Percentiles rank a stretch among this genome's conserved stretches.
Evolutionary conservation across 2,113 vertebrate species (phyloP).

Genomic region (Dunckerocampus dactyliophorus): DNA sequence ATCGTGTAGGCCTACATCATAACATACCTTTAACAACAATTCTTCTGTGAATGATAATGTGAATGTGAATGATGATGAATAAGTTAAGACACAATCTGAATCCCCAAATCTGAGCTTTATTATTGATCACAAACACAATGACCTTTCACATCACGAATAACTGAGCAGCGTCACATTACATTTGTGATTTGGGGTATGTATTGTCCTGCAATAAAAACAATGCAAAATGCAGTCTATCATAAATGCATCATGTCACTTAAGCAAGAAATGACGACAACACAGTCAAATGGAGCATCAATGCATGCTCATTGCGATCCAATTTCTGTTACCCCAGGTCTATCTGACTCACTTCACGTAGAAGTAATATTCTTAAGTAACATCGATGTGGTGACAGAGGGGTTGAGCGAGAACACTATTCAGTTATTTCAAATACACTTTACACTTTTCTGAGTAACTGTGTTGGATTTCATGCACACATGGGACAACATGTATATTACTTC

Average conservation of each 20-base stretch:
- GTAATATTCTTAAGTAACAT: neutral
- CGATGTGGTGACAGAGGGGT: neutral
- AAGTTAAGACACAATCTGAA: neutral
- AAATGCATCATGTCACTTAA: neutral
- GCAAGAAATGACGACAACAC: neutral
- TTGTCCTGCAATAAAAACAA: neutral
- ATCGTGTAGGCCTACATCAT: too few relatives aligned
- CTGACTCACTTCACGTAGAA: neutral
- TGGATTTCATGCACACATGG: too few relatives aligned
- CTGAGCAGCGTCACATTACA: constrained; percentile 2
- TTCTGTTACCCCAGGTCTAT: neutral
- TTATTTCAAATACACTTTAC: neutral
- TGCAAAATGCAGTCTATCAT: neutral
- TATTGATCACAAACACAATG: constrained; percentile 26
- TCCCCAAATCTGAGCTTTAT: constrained; percentile 26
- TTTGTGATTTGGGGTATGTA: neutral
- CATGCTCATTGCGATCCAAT: too few relatives aligned
- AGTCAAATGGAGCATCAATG: neutral
- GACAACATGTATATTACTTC: neutral
- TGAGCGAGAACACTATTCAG: neutral
- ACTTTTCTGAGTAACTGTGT: neutral
- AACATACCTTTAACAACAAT: too few relatives aligned
- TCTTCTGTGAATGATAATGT: neutral
- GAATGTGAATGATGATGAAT: too few relatives aligned
- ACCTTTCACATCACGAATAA: constrained; percentile 15